Percentiles rank a stretch among this genome's conserved stretches.
These are phyloP conservation scores for Microdon myrmicae DNA, from an alignment of 2,888 invertebrate species.

Conservation along the genomic window DNA sequence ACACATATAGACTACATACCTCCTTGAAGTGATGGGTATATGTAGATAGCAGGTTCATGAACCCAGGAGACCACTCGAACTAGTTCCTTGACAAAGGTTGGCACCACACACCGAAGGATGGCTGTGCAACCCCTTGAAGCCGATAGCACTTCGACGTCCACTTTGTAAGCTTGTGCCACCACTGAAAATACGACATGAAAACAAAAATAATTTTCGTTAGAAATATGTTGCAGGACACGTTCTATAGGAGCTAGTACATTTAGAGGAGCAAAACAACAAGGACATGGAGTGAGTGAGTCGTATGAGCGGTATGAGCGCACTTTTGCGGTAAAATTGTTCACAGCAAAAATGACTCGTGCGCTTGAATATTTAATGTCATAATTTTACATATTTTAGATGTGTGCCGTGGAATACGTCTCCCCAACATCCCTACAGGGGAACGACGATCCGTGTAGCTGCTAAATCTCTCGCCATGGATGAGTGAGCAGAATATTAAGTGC, in stretches of 20 bases:
- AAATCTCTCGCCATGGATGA: constrained; percentile 35
- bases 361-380: constrained; percentile 48
- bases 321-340: constrained; percentile 25
- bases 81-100: constrained; percentile 78
- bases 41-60: constrained; percentile 78
- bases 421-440: constrained; percentile 6
- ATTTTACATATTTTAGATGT: constrained; percentile 42
- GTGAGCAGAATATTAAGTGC: constrained; percentile 49
- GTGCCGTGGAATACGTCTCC: constrained; percentile 21
- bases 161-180: constrained; percentile 78
- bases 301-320: constrained; percentile 13
- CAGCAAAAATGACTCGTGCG: constrained; percentile 40
- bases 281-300: constrained; percentile 7
- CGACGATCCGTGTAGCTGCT: constrained; percentile 13
- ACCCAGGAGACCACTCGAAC: constrained; percentile 81
- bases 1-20: constrained; percentile 68
- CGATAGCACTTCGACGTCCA: constrained; percentile 76
- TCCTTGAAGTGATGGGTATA: constrained; percentile 80
- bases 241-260: background rate
- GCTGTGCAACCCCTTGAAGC: constrained; percentile 79
- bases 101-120: constrained; percentile 77
- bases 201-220: background rate
- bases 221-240: background rate
- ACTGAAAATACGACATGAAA: constrained; percentile 68
- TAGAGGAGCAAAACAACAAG: constrained; percentile 5